Base-by-base conservation (phyloP, 2,888 invertebrate genomes). In the Netelia inedita region DNA sequence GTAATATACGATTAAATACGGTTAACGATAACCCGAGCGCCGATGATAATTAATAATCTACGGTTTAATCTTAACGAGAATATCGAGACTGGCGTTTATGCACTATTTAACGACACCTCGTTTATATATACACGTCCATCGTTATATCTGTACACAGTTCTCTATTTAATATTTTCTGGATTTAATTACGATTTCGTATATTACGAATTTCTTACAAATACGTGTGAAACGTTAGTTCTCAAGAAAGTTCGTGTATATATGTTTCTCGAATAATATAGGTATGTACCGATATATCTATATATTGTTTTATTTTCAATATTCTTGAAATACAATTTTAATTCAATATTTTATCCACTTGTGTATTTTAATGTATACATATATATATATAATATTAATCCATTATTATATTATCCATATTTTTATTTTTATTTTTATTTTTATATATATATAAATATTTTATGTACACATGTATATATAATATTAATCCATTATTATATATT, bases 31-130 rank as follows among this genome's bases (percentile, higher is more conserved):
- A 82, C 57, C 65, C 43, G 19, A 43, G 65, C 69, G 59, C 71
- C 55, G 3, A 46, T 68, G 66, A 85, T 85, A 82, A 85, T 85
- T 82, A 79, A 85, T 79, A 82, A 85, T 85, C 57, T 74, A 71
- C 16, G 69, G 65, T 50, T 65, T 53, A 43, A 72, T 76, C 63
- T 66, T 53, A 80, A 71, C 79, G 83, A 83, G 75, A 28, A 73
- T 80, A 80, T 73, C 66, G 61, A 68, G 80, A 76, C 53, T 63
- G 79, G 61, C 28, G 46, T 46, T 66, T 50, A 41, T 68, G 21
- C n/a, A 66, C 41, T 63, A 50, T 69, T 19, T 61, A 21, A 66
- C 43, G 14, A 43, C 28, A 63, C 19, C 28, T 23, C 3, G 35
- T 63, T 21, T 74, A 74, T 50, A 11, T 46, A 61, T 46, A 46